Evolutionary conservation across 2,888 invertebrate species (phyloP), one percentile per base, ranked within the genome.

Genomic region (Drosophila pullipes): DNA sequence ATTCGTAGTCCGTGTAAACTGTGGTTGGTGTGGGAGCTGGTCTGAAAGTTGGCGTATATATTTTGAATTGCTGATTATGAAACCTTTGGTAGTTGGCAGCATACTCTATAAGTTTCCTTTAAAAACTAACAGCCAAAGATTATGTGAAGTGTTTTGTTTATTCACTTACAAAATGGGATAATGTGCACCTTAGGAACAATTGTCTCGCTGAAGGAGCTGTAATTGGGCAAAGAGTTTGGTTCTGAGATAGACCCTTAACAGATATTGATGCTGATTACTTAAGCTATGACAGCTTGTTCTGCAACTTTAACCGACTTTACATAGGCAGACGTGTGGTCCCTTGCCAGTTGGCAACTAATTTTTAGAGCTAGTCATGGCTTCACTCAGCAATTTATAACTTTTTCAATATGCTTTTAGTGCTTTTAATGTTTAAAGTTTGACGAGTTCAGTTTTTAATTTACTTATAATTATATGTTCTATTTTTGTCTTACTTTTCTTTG

Each of bases 41-140:
- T n/a, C 58, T 22, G 9, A 47, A 62, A 55, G 52, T 69, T 60
- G 25, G n/a, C 9, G 16, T 0, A 16, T 47, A 47, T 2, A 25
- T 25, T 47, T 25, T 0, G 16, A 47, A 16, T 16, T 16, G 47
- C 9, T 25, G 9, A 25, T 25, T 16, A 1, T 0, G 25, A 16
- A 25, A 1, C 9, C 25, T 47, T 47, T 47, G 7, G 0, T 13
- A 13, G 22, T 13, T 47, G 22, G 7, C 47, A 47, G 22, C 47
- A 16, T 9, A 9, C 25, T 47, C 9, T 4, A 9, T 9, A 47
- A 47, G 47, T 9, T 47, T 25, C 22, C 22, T 2, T 22, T 5
- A 11, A 22, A 11, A 22, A 11, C 44, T 2, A 4, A 4, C 25
- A 47, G 11, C 2, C 11, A 44, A 44, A 3, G 16, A 16, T 16